These are phyloP conservation scores for Incurvaria masculella DNA, from an alignment of 2,888 invertebrate species.

Conservation along the genomic window DNA sequence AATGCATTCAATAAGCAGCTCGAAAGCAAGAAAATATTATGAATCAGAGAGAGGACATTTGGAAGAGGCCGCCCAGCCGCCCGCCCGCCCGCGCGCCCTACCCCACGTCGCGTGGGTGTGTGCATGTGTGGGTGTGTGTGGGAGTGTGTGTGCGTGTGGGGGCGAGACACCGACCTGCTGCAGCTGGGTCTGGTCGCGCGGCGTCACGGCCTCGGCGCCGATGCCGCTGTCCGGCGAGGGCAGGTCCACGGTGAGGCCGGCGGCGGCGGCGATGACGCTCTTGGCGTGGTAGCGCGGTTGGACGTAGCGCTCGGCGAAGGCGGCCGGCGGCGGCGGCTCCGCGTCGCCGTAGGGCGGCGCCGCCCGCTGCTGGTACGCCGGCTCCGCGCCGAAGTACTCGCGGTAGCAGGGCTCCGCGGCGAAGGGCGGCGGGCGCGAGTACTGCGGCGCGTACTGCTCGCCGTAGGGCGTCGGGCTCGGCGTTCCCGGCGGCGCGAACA, in stretches of 20 bases:
- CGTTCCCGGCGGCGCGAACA: slow-evolving; percentile 66
- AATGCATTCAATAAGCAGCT: no score
- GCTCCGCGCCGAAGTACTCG: slow-evolving; percentile 69
- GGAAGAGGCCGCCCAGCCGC: no score
- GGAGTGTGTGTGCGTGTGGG: slow-evolving; percentile 19
- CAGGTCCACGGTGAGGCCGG: slow-evolving; percentile 87
- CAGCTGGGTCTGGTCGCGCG: slow-evolving; percentile 83
- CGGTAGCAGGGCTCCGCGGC: slow-evolving; percentile 75
- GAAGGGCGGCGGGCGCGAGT: slow-evolving; percentile 51
- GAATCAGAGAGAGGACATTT: no score
- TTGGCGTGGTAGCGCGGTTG: slow-evolving; percentile 70
- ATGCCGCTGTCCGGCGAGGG: slow-evolving; percentile 96
- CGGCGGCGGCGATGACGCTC: slow-evolving; percentile 69
- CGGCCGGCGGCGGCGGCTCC: slow-evolving; percentile 58
- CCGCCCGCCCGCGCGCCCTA: background rate
- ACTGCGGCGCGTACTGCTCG: slow-evolving; percentile 46
- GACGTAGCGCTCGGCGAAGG: slow-evolving; percentile 67
- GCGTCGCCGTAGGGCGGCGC: slow-evolving; percentile 56
- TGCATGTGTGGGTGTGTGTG: slow-evolving; percentile 18
- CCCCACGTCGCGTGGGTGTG: slow-evolving; percentile 5
- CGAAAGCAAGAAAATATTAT: no score
- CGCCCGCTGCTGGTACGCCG: slow-evolving; percentile 57
- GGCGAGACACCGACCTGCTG: slow-evolving; percentile 72
- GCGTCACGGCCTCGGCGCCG: slow-evolving; percentile 90
- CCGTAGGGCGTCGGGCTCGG: slow-evolving; percentile 64